phyloP scores from a whole-genome alignment of 2,888 invertebrate genomes.

The Tuberolachnus salignus region DNA sequence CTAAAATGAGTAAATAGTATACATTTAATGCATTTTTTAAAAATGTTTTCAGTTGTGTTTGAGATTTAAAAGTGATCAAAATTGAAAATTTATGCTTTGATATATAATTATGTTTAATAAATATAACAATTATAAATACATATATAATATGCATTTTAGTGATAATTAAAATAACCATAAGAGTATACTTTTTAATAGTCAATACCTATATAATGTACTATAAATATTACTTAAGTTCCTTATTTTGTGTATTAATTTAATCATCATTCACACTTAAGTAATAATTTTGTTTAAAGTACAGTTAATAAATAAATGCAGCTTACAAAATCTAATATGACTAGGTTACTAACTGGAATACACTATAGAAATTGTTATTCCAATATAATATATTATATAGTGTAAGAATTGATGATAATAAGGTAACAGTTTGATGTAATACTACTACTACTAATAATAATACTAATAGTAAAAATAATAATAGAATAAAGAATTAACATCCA shows the following conservation, averaged over 20 bases:
- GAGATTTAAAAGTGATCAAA: slow-evolving; percentile 33
- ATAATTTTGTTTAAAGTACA: slow-evolving; percentile 25
- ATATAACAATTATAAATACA: slow-evolving; percentile 12
- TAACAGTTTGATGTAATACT: background rate
- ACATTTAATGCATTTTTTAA: slow-evolving; percentile 20
- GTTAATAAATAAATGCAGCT: slow-evolving; percentile 37
- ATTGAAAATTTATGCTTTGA: background rate
- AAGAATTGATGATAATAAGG: slow-evolving; percentile 36
- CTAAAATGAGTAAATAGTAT: slow-evolving; percentile 22
- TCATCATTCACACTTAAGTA: slow-evolving; percentile 34
- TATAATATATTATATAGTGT: slow-evolving; percentile 19
- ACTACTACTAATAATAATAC: slow-evolving; percentile 12
- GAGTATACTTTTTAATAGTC: too few species aligned
- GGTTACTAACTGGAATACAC: background rate
- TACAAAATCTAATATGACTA: slow-evolving; percentile 31
- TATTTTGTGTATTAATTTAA: slow-evolving; percentile 13
- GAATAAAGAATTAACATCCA: slow-evolving; percentile 33
- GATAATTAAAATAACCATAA: background rate
- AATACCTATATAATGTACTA: slow-evolving; percentile 6
- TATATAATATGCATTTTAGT: slow-evolving; percentile 1
- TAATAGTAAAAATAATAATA: background rate
- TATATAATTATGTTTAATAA: background rate
- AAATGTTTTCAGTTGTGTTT: slow-evolving; percentile 29
- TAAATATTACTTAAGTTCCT: background rate
- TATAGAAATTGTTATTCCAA: slow-evolving; percentile 9